These are phyloP conservation scores for Neolamprologus devosi DNA, from an alignment of 2,113 vertebrate species.

Conservation along the genomic window DNA sequence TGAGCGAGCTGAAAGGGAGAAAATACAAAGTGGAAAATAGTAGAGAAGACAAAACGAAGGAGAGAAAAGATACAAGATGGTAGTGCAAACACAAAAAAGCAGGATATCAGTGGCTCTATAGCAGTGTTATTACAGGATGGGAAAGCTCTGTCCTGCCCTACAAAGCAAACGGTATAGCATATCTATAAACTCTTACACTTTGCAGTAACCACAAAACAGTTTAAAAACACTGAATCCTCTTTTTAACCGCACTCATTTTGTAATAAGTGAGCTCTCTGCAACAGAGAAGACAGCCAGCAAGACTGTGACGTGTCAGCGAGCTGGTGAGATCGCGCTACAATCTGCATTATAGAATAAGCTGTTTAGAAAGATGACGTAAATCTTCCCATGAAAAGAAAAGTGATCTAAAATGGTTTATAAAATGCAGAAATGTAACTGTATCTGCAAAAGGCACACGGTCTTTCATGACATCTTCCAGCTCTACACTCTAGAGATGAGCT, in stretches of 20 bases:
- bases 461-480: not conserved
- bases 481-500: not conserved
- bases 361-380: not conserved
- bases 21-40: not conserved
- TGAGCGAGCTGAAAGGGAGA: not conserved
- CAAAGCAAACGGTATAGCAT: not conserved
- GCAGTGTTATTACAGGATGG: not conserved
- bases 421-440: not conserved
- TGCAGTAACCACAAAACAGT: not conserved
- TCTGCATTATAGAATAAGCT: not conserved
- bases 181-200: not conserved
- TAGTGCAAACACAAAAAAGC: not conserved
- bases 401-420: not conserved
- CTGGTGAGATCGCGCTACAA: fast-evolving
- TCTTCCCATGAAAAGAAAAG: not conserved
- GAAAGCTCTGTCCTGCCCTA: not conserved
- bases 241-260: not conserved
- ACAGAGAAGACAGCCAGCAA: not conserved
- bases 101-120: not conserved
- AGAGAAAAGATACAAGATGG: not conserved
- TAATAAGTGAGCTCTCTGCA: not conserved
- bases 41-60: not conserved
- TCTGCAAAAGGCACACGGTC: not conserved
- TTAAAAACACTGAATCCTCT: not conserved
- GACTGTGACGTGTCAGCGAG: not conserved